Evolutionary conservation across 1,140 invertebrate species (phyloP).

Genomic region (Phymorhynchus buccinoides): DNA sequence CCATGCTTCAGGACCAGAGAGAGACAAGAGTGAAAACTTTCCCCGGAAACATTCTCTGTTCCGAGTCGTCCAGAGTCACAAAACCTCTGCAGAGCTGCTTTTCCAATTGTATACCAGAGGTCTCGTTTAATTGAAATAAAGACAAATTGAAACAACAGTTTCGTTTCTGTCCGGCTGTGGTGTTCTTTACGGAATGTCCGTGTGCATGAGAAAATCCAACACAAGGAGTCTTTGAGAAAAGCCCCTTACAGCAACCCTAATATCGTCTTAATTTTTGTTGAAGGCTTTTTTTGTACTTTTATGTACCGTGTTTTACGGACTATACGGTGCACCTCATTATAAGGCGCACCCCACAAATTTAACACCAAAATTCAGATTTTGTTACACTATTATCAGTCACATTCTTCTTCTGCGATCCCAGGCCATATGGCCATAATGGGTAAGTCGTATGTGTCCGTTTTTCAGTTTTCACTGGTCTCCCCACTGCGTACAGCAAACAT

Average conservation of each 20-base stretch:
- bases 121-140: conserved; percentile 26
- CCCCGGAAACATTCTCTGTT: not conserved
- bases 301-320: no score
- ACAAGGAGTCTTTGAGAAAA: not conserved
- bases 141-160: not conserved
- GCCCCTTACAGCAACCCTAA: not conserved
- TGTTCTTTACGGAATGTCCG: not conserved
- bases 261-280: no score
- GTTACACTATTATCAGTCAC: no score
- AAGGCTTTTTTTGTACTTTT: no score
- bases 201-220: not conserved
- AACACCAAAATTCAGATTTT: no score
- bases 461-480: no score
- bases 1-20: not conserved
- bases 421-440: no score
- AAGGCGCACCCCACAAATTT: no score
- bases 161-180: not conserved
- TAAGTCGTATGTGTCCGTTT: no score
- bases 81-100: conserved; percentile 25
- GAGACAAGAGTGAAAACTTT: not conserved
- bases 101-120: not conserved
- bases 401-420: no score
- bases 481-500: no score
- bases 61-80: not conserved
- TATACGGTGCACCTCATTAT: no score